phyloP scores from a whole-genome alignment of 2,888 invertebrate species.

The Eupithecia abbreviata region DNA sequence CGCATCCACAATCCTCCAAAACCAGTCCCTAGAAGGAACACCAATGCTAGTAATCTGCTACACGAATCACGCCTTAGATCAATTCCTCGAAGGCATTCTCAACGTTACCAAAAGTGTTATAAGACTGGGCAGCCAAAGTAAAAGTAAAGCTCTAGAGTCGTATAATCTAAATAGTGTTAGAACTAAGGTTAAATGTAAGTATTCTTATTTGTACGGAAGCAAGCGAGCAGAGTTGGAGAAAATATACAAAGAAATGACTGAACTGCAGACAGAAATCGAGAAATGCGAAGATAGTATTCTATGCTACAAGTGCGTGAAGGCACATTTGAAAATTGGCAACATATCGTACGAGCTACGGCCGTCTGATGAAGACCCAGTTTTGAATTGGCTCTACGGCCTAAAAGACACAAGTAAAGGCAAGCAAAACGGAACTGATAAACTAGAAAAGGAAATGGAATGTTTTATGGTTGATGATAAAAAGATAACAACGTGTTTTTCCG shows the following conservation, averaged over 20 bases:
- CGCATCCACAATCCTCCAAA: slow-evolving; percentile 86
- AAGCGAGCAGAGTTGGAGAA: slow-evolving; percentile 66
- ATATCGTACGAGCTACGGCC: slow-evolving; percentile 56
- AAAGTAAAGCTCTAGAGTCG: slow-evolving; percentile 80
- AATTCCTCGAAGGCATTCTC: slow-evolving; percentile 89
- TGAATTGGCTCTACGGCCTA: slow-evolving; percentile 67
- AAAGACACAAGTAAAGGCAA: slow-evolving; percentile 42
- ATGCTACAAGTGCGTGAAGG: slow-evolving; percentile 61
- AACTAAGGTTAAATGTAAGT: slow-evolving; percentile 66
- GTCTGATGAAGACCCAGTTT: slow-evolving; percentile 63
- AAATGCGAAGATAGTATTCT: slow-evolving; percentile 71
- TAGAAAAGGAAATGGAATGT: slow-evolving; percentile 56
- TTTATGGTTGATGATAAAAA: slow-evolving; percentile 47
- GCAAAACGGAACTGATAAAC: slow-evolving; percentile 50
- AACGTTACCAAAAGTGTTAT: slow-evolving; percentile 84
- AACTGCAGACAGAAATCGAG: slow-evolving; percentile 70
- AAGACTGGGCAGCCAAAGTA: slow-evolving; percentile 88
- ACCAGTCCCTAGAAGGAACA: slow-evolving; percentile 79
- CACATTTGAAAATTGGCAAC: slow-evolving; percentile 57
- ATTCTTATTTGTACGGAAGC: slow-evolving; percentile 64
- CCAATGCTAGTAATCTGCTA: slow-evolving; percentile 91
- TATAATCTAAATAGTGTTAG: slow-evolving; percentile 78
- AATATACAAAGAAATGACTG: slow-evolving; percentile 66
- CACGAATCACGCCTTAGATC: slow-evolving; percentile 94
- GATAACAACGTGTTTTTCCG: slow-evolving; percentile 72